phyloP scores from a whole-genome alignment of 1,140 invertebrate species.

The Monochamus saltuarius region DNA sequence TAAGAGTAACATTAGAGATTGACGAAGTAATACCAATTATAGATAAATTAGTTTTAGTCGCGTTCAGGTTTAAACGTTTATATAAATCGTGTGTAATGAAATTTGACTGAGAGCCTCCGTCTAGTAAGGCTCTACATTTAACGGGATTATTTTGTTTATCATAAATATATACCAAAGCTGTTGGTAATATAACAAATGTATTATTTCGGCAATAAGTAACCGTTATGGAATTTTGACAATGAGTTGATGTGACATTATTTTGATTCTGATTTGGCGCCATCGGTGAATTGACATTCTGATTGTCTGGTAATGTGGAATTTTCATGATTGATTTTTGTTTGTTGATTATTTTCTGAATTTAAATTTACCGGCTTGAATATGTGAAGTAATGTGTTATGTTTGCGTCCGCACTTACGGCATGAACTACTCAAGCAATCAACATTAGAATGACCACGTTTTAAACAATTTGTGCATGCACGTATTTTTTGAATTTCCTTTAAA shows the following conservation, averaged over 20 bases:
- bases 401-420: neutral
- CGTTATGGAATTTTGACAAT: neutral
- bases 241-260: too few species aligned
- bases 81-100: constrained; percentile 5
- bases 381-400: constrained; percentile 10
- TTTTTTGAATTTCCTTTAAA: too few species aligned
- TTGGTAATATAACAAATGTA: constrained; percentile 2
- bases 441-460: neutral
- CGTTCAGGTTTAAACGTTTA: neutral
- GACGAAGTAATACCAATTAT: constrained; percentile 8
- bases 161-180: constrained; percentile 6
- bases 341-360: neutral
- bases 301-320: too few species aligned
- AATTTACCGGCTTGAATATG: too few species aligned
- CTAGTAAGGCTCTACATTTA: constrained; percentile 3
- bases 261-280: too few species aligned
- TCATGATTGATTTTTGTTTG: neutral
- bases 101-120: constrained; percentile 11
- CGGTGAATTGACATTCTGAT: too few species aligned
- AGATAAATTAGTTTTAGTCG: constrained; percentile 3
- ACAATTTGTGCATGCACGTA: constrained; percentile 4
- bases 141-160: constrained; percentile 3
- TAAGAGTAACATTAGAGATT: neutral
- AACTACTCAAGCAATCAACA: neutral
- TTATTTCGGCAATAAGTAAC: constrained; percentile 4